phyloP scores from a whole-genome alignment of 2,888 invertebrate species.

The Poecilobothrus nobilitatus region DNA sequence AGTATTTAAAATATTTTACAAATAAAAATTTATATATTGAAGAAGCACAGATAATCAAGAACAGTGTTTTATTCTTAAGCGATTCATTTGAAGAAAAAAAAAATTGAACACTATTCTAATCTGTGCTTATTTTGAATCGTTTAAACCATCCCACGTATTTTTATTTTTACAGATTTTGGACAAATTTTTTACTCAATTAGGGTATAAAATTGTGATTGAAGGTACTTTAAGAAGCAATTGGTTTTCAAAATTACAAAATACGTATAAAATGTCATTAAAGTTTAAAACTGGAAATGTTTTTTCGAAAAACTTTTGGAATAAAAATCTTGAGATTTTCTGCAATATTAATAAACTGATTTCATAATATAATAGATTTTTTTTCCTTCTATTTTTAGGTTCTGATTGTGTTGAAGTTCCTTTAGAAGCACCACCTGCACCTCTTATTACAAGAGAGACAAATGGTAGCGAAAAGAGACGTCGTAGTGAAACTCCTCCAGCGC shows the following conservation, averaged over 20 bases:
- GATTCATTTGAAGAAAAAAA: neutral
- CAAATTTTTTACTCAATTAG: constrained; percentile 8
- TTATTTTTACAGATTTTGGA: constrained; percentile 14
- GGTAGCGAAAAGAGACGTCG: constrained; percentile 12
- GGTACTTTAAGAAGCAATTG: too few species aligned
- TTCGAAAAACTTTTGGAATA: neutral
- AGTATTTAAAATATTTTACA: constrained; percentile 3
- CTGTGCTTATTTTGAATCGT: constrained; percentile 3
- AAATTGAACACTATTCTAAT: neutral
- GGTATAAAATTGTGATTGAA: neutral
- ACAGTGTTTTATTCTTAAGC: neutral
- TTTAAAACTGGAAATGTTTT: neutral
- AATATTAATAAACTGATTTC: constrained; percentile 16
- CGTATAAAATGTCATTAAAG: neutral
- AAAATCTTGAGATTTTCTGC: constrained; percentile 10
- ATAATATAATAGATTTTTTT: neutral
- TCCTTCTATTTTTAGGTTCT: constrained; percentile 36
- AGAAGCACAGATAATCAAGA: neutral
- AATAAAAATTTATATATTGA: neutral
- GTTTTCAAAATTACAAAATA: neutral
- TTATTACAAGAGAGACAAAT: constrained; percentile 10
- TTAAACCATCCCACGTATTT: neutral
- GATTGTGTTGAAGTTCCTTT: constrained; percentile 43
- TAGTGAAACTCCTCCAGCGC: constrained; percentile 14
- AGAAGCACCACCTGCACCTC: constrained; percentile 27